Evolutionary conservation across 2,888 invertebrate genomes (phyloP).

Genomic region (Euzetes globulus): DNA sequence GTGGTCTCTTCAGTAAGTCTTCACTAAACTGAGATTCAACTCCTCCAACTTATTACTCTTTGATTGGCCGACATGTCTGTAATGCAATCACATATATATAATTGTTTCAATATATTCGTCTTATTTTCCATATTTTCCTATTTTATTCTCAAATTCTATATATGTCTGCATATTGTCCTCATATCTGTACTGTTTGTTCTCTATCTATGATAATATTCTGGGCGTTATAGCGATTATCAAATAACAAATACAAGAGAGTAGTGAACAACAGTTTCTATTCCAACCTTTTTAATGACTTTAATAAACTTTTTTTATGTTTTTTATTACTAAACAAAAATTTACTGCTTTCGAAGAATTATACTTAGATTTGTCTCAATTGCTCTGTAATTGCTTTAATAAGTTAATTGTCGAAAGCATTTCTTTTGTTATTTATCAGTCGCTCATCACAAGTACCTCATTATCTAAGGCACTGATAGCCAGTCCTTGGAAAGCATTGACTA

Average conservation of each 20-base stretch:
- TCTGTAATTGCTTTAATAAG: neutral
- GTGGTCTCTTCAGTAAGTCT: conserved; percentile 59
- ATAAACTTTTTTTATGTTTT: neutral
- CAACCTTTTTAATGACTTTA: neutral
- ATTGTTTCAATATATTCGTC: neutral
- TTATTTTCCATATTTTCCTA: neutral
- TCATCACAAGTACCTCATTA: conserved; percentile 15
- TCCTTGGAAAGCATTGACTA: conserved; percentile 15
- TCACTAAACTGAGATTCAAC: conserved; percentile 62
- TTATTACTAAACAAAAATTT: neutral
- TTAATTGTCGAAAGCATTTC: conserved; percentile 3
- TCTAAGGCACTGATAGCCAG: neutral
- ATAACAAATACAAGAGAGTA: neutral
- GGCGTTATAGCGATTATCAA: neutral
- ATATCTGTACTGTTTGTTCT: neutral
- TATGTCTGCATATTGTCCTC: neutral
- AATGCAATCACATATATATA: neutral
- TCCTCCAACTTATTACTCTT: conserved; percentile 62
- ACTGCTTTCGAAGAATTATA: neutral
- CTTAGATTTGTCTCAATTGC: neutral
- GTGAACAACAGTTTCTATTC: neutral
- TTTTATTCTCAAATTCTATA: conserved; percentile 1
- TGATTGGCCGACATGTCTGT: conserved; percentile 25
- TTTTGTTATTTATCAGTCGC: neutral
- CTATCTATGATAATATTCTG: neutral